A percentile compares a stretch with the other conserved stretches of the same genome.
Evolutionary conservation across 2,888 invertebrate species (phyloP).

Genomic region (Sesia apiformis): DNA sequence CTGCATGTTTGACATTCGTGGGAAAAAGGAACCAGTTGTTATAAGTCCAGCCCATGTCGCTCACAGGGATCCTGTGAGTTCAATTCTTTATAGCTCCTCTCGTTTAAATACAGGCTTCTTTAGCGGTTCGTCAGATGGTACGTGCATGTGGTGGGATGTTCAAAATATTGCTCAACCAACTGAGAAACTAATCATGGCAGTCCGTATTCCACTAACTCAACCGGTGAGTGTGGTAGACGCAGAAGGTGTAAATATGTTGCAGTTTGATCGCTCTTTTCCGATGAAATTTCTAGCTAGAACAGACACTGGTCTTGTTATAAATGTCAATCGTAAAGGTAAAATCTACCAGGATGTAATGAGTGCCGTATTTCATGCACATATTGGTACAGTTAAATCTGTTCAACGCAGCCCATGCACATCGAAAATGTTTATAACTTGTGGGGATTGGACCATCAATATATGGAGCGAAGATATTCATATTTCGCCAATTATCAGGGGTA

Average conservation of each 20-base stretch:
- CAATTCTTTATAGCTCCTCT: constrained; percentile 70
- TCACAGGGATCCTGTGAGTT: constrained; percentile 66
- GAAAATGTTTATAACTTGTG: constrained; percentile 79
- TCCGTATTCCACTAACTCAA: constrained; percentile 59
- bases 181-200: constrained; percentile 75
- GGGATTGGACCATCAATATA: constrained; percentile 77
- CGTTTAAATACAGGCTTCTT: constrained; percentile 76
- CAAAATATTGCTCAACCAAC: constrained; percentile 73
- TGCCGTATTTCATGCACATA: constrained; percentile 70
- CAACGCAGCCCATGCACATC: constrained; percentile 78
- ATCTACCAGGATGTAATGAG: constrained; percentile 75
- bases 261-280: constrained; percentile 80
- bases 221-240: constrained; percentile 55
- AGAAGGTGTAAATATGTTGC: constrained; percentile 76
- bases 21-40: constrained; percentile 81
- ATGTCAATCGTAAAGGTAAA: constrained; percentile 80
- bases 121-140: constrained; percentile 76
- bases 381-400: constrained; percentile 74
- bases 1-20: constrained; percentile 82
- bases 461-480: constrained; percentile 79
- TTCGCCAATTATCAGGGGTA: constrained; percentile 39
- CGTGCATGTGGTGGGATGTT: constrained; percentile 79
- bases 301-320: constrained; percentile 52
- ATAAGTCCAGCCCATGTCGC: constrained; percentile 63
- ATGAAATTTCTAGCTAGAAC: constrained; percentile 63